Evolutionary conservation across 2,797 vertebrate genomes (phyloP).

Genomic region (Trichosurus vulpecula): DNA sequence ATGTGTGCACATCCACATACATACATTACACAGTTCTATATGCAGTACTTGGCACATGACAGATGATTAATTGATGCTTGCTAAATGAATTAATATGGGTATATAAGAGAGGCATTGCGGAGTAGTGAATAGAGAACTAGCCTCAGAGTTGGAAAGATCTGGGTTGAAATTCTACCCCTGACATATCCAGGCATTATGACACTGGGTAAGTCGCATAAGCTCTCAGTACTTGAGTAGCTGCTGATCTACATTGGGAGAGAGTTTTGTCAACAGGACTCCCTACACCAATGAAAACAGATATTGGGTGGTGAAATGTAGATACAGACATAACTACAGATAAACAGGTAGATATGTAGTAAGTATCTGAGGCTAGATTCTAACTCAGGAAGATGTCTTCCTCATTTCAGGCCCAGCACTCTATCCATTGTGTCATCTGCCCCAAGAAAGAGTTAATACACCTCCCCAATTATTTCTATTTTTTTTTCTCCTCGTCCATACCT

Average conservation of each 20-base stretch:
- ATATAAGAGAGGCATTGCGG: background rate
- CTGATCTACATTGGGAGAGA: background rate
- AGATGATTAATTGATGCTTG: background rate
- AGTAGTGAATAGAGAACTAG: background rate
- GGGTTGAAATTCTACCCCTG: background rate
- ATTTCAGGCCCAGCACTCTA: background rate
- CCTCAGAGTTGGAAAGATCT: background rate
- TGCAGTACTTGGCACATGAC: background rate
- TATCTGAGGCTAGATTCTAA: background rate
- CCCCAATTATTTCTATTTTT: slow-evolving; percentile 29
- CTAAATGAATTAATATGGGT: background rate
- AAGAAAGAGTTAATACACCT: slow-evolving; percentile 66
- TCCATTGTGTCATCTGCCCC: fast-evolving
- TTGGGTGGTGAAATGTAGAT: background rate
- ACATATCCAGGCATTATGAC: background rate
- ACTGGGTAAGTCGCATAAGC: background rate
- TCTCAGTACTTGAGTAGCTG: background rate
- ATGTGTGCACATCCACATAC: background rate
- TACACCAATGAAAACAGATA: background rate
- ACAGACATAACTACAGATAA: background rate
- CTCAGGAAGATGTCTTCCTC: background rate
- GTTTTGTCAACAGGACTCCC: background rate
- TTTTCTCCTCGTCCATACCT: slow-evolving; percentile 62
- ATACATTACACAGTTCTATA: background rate
- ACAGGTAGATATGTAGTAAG: background rate